Base-by-base conservation (phyloP, 2,113 vertebrate species). In the Planiliza haematocheilus region DNA sequence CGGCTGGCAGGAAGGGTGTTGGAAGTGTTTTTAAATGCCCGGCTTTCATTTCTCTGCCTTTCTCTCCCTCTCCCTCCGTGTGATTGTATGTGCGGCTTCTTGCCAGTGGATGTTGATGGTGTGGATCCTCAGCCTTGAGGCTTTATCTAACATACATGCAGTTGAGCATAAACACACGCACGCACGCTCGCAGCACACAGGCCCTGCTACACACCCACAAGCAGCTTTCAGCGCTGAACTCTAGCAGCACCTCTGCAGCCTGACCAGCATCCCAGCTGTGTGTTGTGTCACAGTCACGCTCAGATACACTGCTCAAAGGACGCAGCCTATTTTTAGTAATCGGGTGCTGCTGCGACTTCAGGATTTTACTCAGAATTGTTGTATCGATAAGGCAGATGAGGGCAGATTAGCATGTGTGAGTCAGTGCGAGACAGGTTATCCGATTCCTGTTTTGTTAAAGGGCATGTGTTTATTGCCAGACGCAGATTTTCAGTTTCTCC, bases 81-180 rank as follows among this genome's bases (percentile, higher is more conserved):
- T 69, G 81, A 83, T 83, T 87, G 79, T 77, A 77, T 84, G 77
- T 68, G 77, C 85, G 78, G 83, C 75, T 64, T 79, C 68, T n/a
- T 84, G 82, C 88, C 78, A 78, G 77, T 68, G 84, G 77, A 87
- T 84, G 84, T 77, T 88, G 83, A 84, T 84, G 88, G 69, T 84
- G 77, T 84, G 84, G 70, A 86, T 87, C 77, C 67, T 74, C 77
- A 83, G 81, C 83, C 83, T 85, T 84, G 77, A 81, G 88, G 87
- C 77, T 86, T 87, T 86, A 85, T 88, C 66, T 77, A 67, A 79
- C 81, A 82, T 75, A 79, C 78, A 75, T 75, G 70, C 86, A 83
- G 67, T 34, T 39, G 65, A 79, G 49, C 79, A 64, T 66, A 83
- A 63, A 82, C 45, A 77, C 14, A 71, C 41, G 46, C 48, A 46